phyloP scores from a whole-genome alignment of 2,888 invertebrate species.

The Watsonalla cultraria region DNA sequence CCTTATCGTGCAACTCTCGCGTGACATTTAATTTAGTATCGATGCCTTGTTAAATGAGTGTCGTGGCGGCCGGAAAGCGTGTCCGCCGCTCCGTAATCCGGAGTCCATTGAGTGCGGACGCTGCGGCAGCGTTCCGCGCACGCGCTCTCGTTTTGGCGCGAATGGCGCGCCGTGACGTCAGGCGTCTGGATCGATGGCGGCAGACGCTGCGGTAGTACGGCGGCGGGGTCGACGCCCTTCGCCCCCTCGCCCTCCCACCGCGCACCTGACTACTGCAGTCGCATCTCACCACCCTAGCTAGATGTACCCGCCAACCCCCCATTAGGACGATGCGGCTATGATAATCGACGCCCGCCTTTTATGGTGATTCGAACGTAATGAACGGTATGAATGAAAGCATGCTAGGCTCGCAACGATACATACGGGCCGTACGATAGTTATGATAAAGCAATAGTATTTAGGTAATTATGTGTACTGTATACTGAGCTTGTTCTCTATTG shows the following conservation, averaged over 20 bases:
- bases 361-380: slow-evolving; percentile 60
- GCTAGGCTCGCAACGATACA: slow-evolving; percentile 38
- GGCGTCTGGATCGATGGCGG: slow-evolving; percentile 78
- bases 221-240: slow-evolving; percentile 73
- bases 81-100: slow-evolving; percentile 64
- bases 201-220: slow-evolving; percentile 78
- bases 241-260: slow-evolving; percentile 48
- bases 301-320: slow-evolving; percentile 49
- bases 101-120: slow-evolving; percentile 73
- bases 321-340: slow-evolving; percentile 45
- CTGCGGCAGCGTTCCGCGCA: slow-evolving; percentile 71
- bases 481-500: slow-evolving; percentile 46
- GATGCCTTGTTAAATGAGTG: slow-evolving; percentile 51
- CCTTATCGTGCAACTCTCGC: slow-evolving; percentile 50
- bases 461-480: no score
- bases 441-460: slow-evolving; percentile 5
- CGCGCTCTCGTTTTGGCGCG: slow-evolving; percentile 77
- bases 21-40: slow-evolving; percentile 56
- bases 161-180: slow-evolving; percentile 76
- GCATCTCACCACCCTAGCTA: slow-evolving; percentile 58
- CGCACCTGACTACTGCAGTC: slow-evolving; percentile 73
- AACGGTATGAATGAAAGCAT: slow-evolving; percentile 62
- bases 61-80: slow-evolving; percentile 60
- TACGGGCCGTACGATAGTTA: slow-evolving; percentile 25
- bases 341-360: slow-evolving; percentile 60